These are phyloP conservation scores for Euplexia lucipara DNA, from an alignment of 2,888 invertebrate genomes.

Conservation along the genomic window DNA sequence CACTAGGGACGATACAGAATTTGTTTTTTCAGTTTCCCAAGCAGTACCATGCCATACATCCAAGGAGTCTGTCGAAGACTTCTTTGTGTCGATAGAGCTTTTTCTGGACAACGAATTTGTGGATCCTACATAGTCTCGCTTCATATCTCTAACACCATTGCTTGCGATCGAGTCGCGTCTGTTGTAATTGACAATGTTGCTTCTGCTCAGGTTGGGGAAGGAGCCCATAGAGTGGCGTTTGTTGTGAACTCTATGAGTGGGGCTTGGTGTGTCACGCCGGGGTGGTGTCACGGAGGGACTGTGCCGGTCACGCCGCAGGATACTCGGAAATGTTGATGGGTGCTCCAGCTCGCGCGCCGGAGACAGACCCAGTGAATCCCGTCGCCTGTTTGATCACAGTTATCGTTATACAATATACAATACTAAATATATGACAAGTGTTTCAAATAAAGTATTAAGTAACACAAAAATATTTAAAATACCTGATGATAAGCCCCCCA, in stretches of 20 bases:
- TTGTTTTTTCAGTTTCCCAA: slow-evolving; percentile 93
- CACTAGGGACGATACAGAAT: slow-evolving; percentile 91
- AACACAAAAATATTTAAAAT: slow-evolving; percentile 49
- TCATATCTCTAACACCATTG: slow-evolving; percentile 86
- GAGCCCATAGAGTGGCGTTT: slow-evolving; percentile 88
- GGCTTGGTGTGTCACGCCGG: slow-evolving; percentile 88
- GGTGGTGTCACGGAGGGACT: slow-evolving; percentile 87
- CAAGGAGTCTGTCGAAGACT: slow-evolving; percentile 93
- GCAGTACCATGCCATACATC: slow-evolving; percentile 93
- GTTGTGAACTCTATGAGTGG: slow-evolving; percentile 80
- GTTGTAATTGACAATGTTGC: slow-evolving; percentile 84
- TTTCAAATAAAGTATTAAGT: background rate
- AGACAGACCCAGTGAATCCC: slow-evolving; percentile 91
- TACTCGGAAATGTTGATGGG: slow-evolving; percentile 93
- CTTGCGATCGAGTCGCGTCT: slow-evolving; percentile 84
- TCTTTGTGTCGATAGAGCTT: slow-evolving; percentile 87
- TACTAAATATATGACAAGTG: background rate
- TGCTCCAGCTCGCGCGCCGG: slow-evolving; percentile 92
- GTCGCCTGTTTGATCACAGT: slow-evolving; percentile 85
- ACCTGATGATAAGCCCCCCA: slow-evolving; percentile 88
- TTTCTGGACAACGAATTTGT: slow-evolving; percentile 87
- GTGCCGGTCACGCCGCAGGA: slow-evolving; percentile 91
- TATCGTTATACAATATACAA: slow-evolving; percentile 55
- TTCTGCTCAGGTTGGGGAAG: slow-evolving; percentile 82
- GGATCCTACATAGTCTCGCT: slow-evolving; percentile 89